Evolutionary conservation across 2,888 invertebrate species (phyloP).

Genomic region (Caenorhabditis sp.): DNA sequence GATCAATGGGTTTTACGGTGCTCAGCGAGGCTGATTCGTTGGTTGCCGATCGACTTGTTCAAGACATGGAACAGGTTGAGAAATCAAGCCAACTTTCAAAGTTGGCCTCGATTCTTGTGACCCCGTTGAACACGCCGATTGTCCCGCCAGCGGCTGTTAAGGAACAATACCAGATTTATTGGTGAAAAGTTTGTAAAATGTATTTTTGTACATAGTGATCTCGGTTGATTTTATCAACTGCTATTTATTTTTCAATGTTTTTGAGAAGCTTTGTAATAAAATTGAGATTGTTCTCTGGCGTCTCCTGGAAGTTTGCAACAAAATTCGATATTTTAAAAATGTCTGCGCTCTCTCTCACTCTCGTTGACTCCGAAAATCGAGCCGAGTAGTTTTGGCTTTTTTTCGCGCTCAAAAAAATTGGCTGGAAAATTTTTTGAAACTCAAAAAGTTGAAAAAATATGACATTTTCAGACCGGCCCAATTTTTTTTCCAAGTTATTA

Average conservation of each 20-base stretch:
- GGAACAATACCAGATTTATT: conserved; percentile 35
- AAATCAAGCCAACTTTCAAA: conserved; percentile 32
- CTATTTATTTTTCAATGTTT: background rate
- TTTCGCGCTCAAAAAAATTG: too few species aligned
- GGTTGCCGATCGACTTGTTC: conserved; percentile 26
- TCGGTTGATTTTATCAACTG: background rate
- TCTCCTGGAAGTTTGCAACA: too few species aligned
- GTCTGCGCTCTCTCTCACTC: too few species aligned
- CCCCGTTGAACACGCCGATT: conserved; percentile 16
- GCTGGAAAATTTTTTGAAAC: too few species aligned
- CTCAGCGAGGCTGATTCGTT: conserved; percentile 37
- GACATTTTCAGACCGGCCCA: too few species aligned
- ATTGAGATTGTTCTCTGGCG: too few species aligned
- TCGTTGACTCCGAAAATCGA: too few species aligned
- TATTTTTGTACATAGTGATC: background rate
- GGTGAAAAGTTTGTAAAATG: conserved; percentile 12
- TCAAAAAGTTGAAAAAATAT: too few species aligned
- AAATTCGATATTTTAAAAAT: too few species aligned
- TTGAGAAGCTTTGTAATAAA: too few species aligned
- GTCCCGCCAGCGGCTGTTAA: conserved; percentile 9
- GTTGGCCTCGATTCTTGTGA: conserved; percentile 30
- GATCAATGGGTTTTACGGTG: conserved; percentile 36
- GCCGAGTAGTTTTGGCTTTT: too few species aligned
- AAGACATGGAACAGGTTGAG: conserved; percentile 37
- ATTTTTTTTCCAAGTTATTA: too few species aligned